Conservation (phyloP, 2,113 vertebrate species). For the Bettongia penicillata region DNA sequence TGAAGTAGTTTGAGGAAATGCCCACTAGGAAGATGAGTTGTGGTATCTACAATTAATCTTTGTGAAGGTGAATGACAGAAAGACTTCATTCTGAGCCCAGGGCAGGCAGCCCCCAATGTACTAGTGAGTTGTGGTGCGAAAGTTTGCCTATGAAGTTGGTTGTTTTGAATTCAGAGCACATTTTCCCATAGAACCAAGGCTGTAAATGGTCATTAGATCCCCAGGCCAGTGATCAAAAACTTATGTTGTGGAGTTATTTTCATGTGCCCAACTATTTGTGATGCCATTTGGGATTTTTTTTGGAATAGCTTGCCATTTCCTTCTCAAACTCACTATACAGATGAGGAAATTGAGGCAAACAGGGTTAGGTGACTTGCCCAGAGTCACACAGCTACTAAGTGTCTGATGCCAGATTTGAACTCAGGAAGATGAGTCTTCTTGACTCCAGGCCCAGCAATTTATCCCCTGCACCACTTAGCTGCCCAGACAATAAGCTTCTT, state of each 20-base stretch:
- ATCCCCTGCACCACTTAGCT: no score
- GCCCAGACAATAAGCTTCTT: neutral
- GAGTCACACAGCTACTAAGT: neutral
- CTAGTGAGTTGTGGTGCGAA: neutral
- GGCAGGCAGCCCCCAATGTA: neutral
- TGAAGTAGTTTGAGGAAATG: no score
- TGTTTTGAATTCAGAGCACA: neutral
- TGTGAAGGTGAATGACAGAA: neutral
- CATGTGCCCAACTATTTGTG: neutral
- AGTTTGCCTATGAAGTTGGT: neutral
- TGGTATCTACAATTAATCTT: no score
- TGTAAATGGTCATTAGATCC: neutral
- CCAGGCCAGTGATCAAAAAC: neutral
- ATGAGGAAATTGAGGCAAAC: neutral
- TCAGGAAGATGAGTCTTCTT: neutral
- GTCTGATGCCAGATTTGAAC: neutral
- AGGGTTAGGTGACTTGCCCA: neutral
- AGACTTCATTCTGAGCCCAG: neutral
- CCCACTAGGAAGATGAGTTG: no score
- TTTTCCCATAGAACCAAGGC: neutral
- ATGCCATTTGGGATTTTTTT: neutral
- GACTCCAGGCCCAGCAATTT: no score
- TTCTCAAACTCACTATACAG: neutral
- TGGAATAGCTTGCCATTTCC: neutral
- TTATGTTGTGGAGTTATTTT: neutral